phyloP scores from a whole-genome alignment of 1,140 invertebrate genomes.

The Bombus waltoni region DNA sequence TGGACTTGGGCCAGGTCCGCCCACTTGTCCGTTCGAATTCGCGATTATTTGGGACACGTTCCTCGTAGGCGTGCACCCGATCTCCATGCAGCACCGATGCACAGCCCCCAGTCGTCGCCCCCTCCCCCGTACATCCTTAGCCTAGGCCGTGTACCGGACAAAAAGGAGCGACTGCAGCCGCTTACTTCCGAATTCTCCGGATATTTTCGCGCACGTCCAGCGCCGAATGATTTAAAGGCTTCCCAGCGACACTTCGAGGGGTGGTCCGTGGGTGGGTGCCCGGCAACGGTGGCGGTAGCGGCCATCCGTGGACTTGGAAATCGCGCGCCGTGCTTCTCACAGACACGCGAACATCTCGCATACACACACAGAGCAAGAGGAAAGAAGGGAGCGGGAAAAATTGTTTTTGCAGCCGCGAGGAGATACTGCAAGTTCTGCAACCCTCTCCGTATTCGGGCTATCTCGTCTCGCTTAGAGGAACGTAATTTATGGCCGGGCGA shows the following conservation, averaged over 20 bases:
- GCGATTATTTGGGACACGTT: conserved; percentile 78
- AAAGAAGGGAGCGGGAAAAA: conserved; percentile 26
- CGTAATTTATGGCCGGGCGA: conserved; percentile 35
- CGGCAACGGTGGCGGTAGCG: not conserved
- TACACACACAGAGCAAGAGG: not conserved
- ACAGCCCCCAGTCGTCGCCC: not conserved
- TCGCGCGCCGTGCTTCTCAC: not conserved
- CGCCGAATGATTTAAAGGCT: conserved; percentile 72
- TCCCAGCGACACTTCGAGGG: conserved; percentile 12
- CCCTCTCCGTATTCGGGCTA: conserved; percentile 18
- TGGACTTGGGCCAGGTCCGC: conserved; percentile 77
- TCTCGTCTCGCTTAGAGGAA: conserved; percentile 13
- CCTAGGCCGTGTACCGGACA: conserved; percentile 34
- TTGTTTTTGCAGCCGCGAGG: conserved; percentile 39
- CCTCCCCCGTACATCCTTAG: too few species aligned
- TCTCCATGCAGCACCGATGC: conserved; percentile 44
- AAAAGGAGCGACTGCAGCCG: conserved; percentile 60
- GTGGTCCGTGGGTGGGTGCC: not conserved
- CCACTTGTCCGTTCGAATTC: conserved; percentile 78
- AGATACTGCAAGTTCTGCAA: conserved; percentile 22
- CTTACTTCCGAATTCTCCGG: conserved; percentile 78
- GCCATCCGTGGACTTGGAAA: conserved; percentile 20
- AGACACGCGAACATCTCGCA: not conserved
- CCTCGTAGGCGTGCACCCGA: conserved; percentile 71
- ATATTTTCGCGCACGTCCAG: conserved; percentile 74